phyloP scores from a whole-genome alignment of 1,140 invertebrate genomes.

The Thrips palmi region DNA sequence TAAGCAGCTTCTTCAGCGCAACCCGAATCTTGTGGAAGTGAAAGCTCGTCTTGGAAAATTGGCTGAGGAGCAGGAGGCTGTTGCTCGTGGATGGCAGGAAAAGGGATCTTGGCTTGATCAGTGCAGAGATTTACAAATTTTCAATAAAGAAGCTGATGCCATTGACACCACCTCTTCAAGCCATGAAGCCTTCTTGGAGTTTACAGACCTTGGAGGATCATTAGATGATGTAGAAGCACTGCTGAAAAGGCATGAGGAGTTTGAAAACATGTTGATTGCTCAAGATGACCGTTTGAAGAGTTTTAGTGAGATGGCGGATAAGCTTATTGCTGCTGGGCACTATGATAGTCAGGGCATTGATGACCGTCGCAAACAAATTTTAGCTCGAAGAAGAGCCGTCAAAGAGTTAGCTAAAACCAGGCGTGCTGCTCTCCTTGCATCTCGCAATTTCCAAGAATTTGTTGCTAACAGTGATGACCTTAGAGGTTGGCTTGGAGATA shows the following conservation, averaged over 20 bases:
- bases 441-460: slow-evolving; percentile 69
- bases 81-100: slow-evolving; percentile 57
- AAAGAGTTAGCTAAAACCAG: slow-evolving; percentile 54
- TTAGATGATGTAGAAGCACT: slow-evolving; percentile 89
- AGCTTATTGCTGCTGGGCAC: slow-evolving; percentile 64
- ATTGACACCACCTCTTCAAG: slow-evolving; percentile 89
- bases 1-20: slow-evolving; percentile 46
- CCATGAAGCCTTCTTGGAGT: slow-evolving; percentile 85
- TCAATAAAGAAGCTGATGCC: slow-evolving; percentile 92
- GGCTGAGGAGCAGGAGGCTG: slow-evolving; percentile 51
- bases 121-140: slow-evolving; percentile 70
- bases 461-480: slow-evolving; percentile 76
- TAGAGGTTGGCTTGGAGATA: slow-evolving; percentile 78
- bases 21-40: slow-evolving; percentile 46
- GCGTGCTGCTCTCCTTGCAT: slow-evolving; percentile 50
- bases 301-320: slow-evolving; percentile 73
- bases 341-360: slow-evolving; percentile 68
- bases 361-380: slow-evolving; percentile 53
- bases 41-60: slow-evolving; percentile 53
- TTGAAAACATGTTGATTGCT: slow-evolving; percentile 79
- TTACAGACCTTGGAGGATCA: slow-evolving; percentile 68
- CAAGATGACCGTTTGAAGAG: slow-evolving; percentile 82
- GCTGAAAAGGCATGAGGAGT: slow-evolving; percentile 84
- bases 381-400: slow-evolving; percentile 49
- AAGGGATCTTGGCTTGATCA: slow-evolving; percentile 69